Percentiles rank a stretch among this genome's conserved stretches.
These are phyloP conservation scores for Sebastes jordani DNA, from an alignment of 2,797 vertebrate genomes.

Conservation along the genomic window DNA sequence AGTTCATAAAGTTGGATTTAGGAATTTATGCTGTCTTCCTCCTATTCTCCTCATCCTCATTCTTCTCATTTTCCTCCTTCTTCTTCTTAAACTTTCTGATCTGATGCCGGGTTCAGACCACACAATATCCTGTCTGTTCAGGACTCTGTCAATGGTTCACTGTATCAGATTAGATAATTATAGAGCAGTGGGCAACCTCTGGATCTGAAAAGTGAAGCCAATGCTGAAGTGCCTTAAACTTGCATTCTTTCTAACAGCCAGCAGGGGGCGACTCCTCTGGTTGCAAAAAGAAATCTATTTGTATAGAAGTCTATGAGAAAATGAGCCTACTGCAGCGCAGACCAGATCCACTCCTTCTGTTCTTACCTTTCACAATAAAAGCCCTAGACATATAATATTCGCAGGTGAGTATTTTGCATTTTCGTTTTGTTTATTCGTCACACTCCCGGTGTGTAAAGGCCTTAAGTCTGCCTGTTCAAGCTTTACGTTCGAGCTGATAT, in stretches of 20 bases:
- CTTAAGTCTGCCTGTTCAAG: not conserved
- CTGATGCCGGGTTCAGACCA: not conserved
- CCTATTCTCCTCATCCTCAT: not conserved
- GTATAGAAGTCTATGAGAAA: no score
- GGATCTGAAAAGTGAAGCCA: no score
- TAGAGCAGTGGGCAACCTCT: not conserved
- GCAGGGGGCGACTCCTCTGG: no score
- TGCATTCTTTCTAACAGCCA: no score
- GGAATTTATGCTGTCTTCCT: not conserved
- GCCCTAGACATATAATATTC: no score
- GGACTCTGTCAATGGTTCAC: not conserved
- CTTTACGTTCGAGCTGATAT: not conserved
- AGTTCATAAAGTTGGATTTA: not conserved
- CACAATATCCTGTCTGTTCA: not conserved
- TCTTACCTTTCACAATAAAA: not conserved
- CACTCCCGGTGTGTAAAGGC: not conserved
- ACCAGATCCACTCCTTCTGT: not conserved
- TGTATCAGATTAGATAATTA: not conserved
- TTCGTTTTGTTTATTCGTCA: not conserved
- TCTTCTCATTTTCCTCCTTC: not conserved
- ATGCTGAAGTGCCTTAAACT: no score
- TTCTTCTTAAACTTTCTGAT: not conserved
- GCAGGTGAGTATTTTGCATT: not conserved
- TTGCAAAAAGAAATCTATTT: no score
- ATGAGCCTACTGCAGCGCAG: not conserved